These are phyloP conservation scores for Drepana arcuata DNA, from an alignment of 1,140 invertebrate species.

Conservation along the genomic window DNA sequence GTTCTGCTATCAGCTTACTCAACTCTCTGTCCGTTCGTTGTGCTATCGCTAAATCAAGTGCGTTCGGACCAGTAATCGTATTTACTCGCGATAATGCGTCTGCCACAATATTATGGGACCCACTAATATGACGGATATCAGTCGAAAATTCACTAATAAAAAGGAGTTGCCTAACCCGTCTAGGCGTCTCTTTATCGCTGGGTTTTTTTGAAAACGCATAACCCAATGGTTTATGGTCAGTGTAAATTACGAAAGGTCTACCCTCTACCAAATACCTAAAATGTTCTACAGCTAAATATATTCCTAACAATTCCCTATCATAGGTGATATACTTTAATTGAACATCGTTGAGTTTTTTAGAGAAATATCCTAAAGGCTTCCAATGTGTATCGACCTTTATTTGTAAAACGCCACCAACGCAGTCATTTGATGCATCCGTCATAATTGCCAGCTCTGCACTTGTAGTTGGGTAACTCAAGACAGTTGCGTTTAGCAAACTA, in stretches of 20 bases:
- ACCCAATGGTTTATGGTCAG: background rate
- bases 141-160: background rate
- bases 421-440: background rate
- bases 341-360: background rate
- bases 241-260: background rate
- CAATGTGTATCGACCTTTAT: background rate
- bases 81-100: background rate
- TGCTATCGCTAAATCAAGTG: background rate
- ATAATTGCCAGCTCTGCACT: background rate
- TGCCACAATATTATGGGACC: background rate
- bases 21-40: background rate
- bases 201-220: background rate
- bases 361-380: background rate
- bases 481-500: too few relatives aligned
- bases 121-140: background rate
- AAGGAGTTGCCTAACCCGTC: background rate
- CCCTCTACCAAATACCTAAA: constrained; percentile 1
- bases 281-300: constrained; percentile 1
- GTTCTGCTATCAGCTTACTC: background rate
- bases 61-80: background rate
- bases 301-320: constrained; percentile 1
- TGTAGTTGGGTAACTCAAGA: background rate
- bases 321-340: constrained; percentile 1
- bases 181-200: background rate
- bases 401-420: background rate